Conservation (phyloP, 1,140 invertebrate genomes). For the Meloidogyne hapla region DNA sequence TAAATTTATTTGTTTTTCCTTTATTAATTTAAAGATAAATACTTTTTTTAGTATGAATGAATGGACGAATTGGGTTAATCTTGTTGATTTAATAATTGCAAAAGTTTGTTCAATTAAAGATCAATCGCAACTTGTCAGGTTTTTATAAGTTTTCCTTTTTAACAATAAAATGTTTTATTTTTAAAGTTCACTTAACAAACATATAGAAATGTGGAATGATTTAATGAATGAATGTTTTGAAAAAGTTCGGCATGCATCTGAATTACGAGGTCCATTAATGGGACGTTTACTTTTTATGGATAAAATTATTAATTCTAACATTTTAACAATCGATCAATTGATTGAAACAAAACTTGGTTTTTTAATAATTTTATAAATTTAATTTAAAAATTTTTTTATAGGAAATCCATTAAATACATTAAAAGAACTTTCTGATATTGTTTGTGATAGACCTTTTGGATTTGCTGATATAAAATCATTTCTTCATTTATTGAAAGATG, state of each 20-base stretch:
- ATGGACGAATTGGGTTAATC: constrained; percentile 28
- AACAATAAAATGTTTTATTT: neutral
- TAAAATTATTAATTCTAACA: neutral
- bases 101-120: neutral
- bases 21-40: no score
- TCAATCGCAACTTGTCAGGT: neutral
- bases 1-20: no score
- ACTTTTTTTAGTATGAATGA: constrained; percentile 25
- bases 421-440: constrained; percentile 26
- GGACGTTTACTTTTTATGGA: neutral
- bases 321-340: neutral
- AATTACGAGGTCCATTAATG: neutral
- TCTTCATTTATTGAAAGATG: constrained; percentile 28
- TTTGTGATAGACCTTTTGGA: constrained; percentile 38
- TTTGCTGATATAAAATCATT: constrained; percentile 35
- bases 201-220: neutral
- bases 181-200: neutral
- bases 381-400: neutral
- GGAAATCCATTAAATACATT: constrained; percentile 10
- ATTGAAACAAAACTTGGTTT: neutral
- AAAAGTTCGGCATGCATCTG: neutral
- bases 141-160: neutral
- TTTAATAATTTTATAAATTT: neutral
- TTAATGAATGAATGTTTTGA: neutral
- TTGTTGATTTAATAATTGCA: constrained; percentile 19